A percentile compares a stretch with the other conserved stretches of the same genome.
These are phyloP conservation scores for Magallana ariakensis DNA, from an alignment of 1,140 invertebrate species.

Conservation along the genomic window DNA sequence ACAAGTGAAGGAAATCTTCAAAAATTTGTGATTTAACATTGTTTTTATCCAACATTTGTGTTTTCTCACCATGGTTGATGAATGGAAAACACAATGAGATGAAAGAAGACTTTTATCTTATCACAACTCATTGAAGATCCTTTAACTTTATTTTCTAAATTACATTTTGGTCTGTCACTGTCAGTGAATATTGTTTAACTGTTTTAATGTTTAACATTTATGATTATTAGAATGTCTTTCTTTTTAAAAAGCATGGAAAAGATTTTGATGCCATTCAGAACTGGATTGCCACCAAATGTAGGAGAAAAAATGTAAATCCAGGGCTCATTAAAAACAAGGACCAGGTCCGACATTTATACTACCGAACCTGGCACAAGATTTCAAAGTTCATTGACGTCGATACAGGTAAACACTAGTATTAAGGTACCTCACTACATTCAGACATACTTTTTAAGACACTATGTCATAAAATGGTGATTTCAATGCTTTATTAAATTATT, in stretches of 20 bases:
- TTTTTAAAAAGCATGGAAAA: conserved; percentile 88
- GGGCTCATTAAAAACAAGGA: conserved; percentile 90
- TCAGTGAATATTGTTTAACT: no score
- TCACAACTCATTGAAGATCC: no score
- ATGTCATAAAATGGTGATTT: no score
- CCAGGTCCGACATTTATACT: conserved; percentile 96
- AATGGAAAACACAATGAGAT: no score
- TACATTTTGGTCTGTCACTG: no score
- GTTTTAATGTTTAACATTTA: no score
- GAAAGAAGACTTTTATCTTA: no score
- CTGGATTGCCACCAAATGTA: conserved; percentile 90
- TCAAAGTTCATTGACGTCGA: conserved; percentile 93
- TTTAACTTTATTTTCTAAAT: no score
- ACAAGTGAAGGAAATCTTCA: neutral
- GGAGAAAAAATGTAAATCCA: conserved; percentile 85
- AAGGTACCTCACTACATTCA: neutral
- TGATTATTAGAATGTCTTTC: neutral
- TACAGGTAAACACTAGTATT: conserved; percentile 84
- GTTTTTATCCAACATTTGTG: no score
- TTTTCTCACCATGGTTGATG: no score
- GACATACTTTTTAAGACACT: no score
- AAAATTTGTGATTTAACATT: neutral
- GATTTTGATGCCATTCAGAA: conserved; percentile 95
- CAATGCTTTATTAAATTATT: no score
- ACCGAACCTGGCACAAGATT: conserved; percentile 96